Evolutionary conservation across 1,140 invertebrate species (phyloP).

Genomic region (Anastatus disparis): DNA sequence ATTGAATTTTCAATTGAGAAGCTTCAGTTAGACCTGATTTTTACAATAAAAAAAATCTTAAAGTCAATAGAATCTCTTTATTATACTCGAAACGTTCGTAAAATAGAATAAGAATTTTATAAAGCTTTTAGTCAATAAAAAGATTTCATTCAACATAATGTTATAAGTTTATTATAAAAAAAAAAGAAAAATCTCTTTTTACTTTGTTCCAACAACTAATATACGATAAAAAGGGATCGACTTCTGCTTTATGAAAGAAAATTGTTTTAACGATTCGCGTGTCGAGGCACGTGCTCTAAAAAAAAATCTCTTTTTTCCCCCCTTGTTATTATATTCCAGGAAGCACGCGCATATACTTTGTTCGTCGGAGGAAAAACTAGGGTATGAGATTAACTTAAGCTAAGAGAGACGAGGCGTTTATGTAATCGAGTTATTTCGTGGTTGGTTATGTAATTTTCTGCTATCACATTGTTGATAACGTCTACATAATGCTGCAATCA

Average conservation of each 20-base stretch:
- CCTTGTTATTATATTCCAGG: conserved; percentile 13
- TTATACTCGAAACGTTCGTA: background rate
- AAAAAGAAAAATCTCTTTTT: too few species aligned
- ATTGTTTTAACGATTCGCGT: conserved; percentile 26
- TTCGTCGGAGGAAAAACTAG: too few species aligned
- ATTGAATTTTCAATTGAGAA: too few species aligned
- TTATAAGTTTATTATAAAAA: background rate
- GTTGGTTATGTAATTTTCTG: conserved; percentile 33
- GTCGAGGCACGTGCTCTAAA: background rate
- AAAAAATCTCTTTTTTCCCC: too few species aligned
- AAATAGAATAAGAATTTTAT: background rate
- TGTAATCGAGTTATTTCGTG: conserved; percentile 31
- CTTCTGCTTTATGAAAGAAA: background rate
- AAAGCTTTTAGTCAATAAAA: background rate
- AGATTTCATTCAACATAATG: background rate
- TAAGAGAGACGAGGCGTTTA: conserved; percentile 3
- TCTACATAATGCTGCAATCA: too few species aligned
- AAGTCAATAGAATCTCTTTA: too few species aligned
- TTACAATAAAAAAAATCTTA: too few species aligned
- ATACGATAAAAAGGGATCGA: conserved; percentile 15
- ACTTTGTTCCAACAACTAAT: too few species aligned
- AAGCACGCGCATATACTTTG: conserved; percentile 21
- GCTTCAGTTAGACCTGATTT: too few species aligned
- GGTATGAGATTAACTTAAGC: conserved; percentile 16
- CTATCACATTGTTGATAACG: too few species aligned